Base-by-base conservation (phyloP, 2,113 vertebrate species). In the Gulo gulo region DNA sequence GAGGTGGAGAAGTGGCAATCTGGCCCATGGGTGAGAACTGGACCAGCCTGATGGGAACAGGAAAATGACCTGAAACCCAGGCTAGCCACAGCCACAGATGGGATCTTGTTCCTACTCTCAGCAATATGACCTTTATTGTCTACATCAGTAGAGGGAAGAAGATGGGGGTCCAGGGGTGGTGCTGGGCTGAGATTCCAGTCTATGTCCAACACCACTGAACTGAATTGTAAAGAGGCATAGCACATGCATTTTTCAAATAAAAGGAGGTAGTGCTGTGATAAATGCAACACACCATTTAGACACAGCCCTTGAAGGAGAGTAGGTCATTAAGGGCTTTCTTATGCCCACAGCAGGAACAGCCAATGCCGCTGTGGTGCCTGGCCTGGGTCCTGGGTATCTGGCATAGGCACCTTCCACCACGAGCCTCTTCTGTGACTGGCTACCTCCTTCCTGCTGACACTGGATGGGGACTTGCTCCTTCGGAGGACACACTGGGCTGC, bases 321-420 rank as follows among this genome's bases (percentile, higher is more conserved):
- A 15, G 21, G 47, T 36, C n/a, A 21, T 16, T 6, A 16, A 59
- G n/a, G 26, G 36, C 52, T 76, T 86, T 78, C 29, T 69, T 10
- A 10, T 21, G 39, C 34, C 20, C 42, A 7, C 15, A n/a, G 6
- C 4, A 20, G 39, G 42, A 55, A 29, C 24, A 12, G 26, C 45
- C 21, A 21, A 9, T 11, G 65, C 6, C 0, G 1, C 63, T 0
- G 2, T 8, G 55, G 47, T 13, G 36, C 52, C 26, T 8, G 26
- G 42, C 21, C 61, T n/a, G 16, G 7, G 29, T 59, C 74, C 39
- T 87, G 95, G 65, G 55, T 39, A 16, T 50, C 47, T 39, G 78
- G 80, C 45, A 31, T 55, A 69, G 63, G 59, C 13, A 29, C 55
- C 45, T 74, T 20, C 8, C 1, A 26, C 29, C 4, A 2, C 0